Base-by-base conservation (phyloP, 2,797 vertebrate species). In the Hephaestus fuliginosus region DNA sequence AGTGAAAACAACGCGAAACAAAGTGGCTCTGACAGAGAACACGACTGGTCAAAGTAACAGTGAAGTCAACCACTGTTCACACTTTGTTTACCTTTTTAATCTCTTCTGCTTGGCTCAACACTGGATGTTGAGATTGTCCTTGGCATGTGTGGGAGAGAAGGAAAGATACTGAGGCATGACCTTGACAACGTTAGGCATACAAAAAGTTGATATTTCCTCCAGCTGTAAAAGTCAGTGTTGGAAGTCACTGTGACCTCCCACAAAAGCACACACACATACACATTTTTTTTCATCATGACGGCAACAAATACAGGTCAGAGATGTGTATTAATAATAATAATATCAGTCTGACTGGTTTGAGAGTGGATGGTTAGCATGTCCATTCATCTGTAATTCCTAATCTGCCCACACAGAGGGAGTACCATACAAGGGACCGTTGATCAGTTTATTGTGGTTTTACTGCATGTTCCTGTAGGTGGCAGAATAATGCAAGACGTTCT, bases 1-100 rank as follows among this genome's bases (percentile, higher is more conserved):
- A 44, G 25, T 17, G 25, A 25, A 33, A 53, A 53, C 8, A 41
- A 41, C 56, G 14, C 43, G 68, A 63, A 72, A 36, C 10, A 44
- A 61, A 66, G 43, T 63, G 51, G 9, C 13, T 33, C 20, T 20
- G 20, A 12, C 20, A 64, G 57, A 39, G 25, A 78, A 18, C 8
- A 10, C 14, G 4, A 5, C 39, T 4, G 1, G n/a, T 81, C 28
- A 55, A 22, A 53, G 7, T 22, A 10, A 28, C 77, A 69, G 57
- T 80, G 48, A 43, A 55, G 8, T 48, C 46, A 60, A 67, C 28
- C 39, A 28, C 52, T 69, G 55, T 20, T 79, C 61, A 18, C 48
- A 28, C 64, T 76, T 64, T 70, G 57, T 87, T 83, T 76, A 36
- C 76, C 62, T 53, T 82, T 81, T 80, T 82, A 49, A 76, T 86